Conservation (phyloP, 2,888 invertebrate species). For the Panopea generosa region DNA sequence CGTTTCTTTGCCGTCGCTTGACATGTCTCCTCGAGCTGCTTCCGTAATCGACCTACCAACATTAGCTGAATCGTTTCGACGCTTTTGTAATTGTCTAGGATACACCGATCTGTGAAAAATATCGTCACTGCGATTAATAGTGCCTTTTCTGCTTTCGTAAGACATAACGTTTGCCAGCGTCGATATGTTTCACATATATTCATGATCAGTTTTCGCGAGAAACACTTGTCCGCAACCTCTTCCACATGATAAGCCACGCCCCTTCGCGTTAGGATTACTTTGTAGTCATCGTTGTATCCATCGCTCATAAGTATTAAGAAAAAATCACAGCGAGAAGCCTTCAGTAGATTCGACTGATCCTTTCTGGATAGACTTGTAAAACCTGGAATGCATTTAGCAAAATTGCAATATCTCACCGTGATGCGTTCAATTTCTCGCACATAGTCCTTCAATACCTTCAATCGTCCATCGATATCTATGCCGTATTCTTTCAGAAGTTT, state of each 20-base stretch:
- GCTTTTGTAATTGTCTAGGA: conserved; percentile 33
- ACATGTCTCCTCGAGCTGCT: conserved; percentile 31
- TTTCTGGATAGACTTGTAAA: conserved; percentile 42
- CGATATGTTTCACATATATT: conserved; percentile 37
- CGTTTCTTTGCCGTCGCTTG: conserved; percentile 22
- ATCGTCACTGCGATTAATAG: conserved; percentile 46
- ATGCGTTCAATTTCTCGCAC: conserved; percentile 27
- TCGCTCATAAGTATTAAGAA: conserved; percentile 56
- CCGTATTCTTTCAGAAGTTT: conserved; percentile 51
- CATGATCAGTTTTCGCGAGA: conserved; percentile 49
- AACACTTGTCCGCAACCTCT: conserved; percentile 57
- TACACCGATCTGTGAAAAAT: conserved; percentile 50
- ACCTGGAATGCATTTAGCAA: conserved; percentile 55
- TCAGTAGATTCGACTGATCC: conserved; percentile 57
- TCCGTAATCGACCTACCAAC: conserved; percentile 34
- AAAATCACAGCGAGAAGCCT: conserved; percentile 55
- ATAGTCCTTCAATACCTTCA: conserved; percentile 39
- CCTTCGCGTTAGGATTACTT: conserved; percentile 39
- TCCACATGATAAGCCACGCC: conserved; percentile 55
- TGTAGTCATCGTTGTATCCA: conserved; percentile 37
- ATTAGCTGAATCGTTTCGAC: conserved; percentile 52
- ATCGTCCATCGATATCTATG: conserved; percentile 55
- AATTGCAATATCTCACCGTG: conserved; percentile 45
- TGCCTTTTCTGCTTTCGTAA: conserved; percentile 48
- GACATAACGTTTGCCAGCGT: conserved; percentile 39